These are phyloP conservation scores for Falco peregrinus DNA, from an alignment of 2,797 vertebrate species.

Conservation along the genomic window DNA sequence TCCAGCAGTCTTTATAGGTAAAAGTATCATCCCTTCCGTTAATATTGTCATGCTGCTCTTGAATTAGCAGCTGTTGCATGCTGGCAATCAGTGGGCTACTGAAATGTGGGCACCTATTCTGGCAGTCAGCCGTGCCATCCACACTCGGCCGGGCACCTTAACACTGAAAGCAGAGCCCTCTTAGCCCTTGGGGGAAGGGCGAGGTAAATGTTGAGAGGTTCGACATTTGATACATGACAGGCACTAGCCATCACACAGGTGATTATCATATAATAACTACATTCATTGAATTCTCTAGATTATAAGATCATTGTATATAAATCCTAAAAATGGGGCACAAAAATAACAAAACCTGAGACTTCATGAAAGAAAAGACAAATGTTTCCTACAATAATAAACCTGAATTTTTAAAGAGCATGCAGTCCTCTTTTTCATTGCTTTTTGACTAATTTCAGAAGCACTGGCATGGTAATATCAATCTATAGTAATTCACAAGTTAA, in stretches of 20 bases:
- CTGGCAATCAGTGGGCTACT: background rate
- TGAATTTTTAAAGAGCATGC: background rate
- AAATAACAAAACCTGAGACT: background rate
- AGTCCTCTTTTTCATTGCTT: background rate
- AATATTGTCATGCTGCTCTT: background rate
- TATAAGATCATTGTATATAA: background rate
- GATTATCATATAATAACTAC: no score
- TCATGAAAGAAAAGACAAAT: background rate
- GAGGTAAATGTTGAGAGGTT: background rate
- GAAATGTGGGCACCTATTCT: background rate
- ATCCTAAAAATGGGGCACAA: background rate
- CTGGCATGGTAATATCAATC: background rate
- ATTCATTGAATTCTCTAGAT: no score
- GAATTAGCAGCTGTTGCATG: background rate
- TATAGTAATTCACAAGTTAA: background rate
- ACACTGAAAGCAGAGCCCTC: background rate
- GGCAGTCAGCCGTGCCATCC: background rate
- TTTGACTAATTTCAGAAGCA: background rate
- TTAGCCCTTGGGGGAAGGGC: background rate
- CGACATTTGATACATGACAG: background rate
- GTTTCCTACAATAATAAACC: background rate
- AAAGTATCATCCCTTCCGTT: background rate
- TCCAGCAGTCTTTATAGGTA: background rate
- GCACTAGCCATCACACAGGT: background rate
- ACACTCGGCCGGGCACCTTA: background rate